Evolutionary conservation across 2,113 vertebrate species (phyloP).

Genomic region (Notechis scutatus): DNA sequence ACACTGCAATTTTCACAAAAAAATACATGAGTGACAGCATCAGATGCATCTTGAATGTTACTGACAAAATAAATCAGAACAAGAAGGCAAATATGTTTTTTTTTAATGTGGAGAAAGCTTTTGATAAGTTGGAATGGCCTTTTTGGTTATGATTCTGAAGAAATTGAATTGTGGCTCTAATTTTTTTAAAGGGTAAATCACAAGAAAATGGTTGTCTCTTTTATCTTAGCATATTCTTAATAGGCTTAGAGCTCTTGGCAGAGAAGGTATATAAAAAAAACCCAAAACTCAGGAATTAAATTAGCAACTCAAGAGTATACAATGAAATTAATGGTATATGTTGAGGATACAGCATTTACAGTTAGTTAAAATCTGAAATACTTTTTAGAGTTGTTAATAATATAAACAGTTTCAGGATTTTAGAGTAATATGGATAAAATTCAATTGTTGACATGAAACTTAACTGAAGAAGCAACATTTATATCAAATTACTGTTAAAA

Average conservation of each 20-base stretch:
- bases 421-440: background rate
- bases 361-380: background rate
- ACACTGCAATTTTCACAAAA: background rate
- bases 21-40: background rate
- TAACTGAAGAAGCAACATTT: background rate
- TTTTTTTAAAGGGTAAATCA: background rate
- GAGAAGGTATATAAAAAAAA: background rate
- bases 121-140: background rate
- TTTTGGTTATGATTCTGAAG: background rate
- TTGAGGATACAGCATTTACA: background rate
- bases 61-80: background rate
- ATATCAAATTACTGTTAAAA: background rate
- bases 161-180: background rate
- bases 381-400: background rate
- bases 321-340: background rate
- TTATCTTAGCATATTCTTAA: background rate
- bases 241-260: background rate
- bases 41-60: background rate
- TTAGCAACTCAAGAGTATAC: background rate
- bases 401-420: background rate
- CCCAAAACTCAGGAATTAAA: background rate
- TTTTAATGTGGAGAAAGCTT: background rate
- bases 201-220: background rate
- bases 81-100: background rate
- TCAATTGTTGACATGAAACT: background rate